These are phyloP conservation scores for Microplitis mediator DNA, from an alignment of 1,140 invertebrate genomes.

Conservation along the genomic window DNA sequence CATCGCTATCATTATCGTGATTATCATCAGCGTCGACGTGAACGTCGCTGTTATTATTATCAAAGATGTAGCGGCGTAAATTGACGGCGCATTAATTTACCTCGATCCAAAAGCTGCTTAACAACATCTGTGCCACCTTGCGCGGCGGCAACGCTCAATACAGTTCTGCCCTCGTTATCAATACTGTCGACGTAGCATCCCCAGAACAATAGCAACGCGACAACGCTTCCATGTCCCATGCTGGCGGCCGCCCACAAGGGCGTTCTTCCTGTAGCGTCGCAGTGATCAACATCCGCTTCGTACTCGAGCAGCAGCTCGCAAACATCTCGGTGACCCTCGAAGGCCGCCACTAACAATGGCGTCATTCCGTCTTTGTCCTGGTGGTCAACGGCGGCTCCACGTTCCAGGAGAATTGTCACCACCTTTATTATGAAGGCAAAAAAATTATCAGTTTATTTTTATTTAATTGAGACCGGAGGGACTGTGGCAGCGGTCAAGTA, in stretches of 20 bases:
- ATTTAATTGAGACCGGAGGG: not conserved
- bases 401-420: conserved; percentile 78
- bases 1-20: too few species aligned
- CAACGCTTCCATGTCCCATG: conserved; percentile 83
- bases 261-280: conserved; percentile 78
- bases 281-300: conserved; percentile 85
- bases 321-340: conserved; percentile 88
- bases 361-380: conserved; percentile 93
- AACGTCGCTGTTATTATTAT: conserved; percentile 1
- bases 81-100: conserved; percentile 45
- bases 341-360: conserved; percentile 89
- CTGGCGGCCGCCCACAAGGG: conserved; percentile 84
- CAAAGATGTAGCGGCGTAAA: not conserved
- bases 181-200: conserved; percentile 89
- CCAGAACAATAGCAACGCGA: conserved; percentile 83
- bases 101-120: conserved; percentile 83
- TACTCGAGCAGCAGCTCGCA: conserved; percentile 85
- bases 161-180: conserved; percentile 89
- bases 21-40: too few species aligned
- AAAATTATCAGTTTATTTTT: conserved; percentile 10
- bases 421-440: conserved; percentile 56
- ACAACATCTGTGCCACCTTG: conserved; percentile 86
- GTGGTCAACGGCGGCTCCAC: conserved; percentile 85
- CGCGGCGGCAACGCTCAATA: conserved; percentile 83
- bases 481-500: not conserved